Conservation (phyloP, 1,140 invertebrate genomes). For the Magallana ariakensis region DNA sequence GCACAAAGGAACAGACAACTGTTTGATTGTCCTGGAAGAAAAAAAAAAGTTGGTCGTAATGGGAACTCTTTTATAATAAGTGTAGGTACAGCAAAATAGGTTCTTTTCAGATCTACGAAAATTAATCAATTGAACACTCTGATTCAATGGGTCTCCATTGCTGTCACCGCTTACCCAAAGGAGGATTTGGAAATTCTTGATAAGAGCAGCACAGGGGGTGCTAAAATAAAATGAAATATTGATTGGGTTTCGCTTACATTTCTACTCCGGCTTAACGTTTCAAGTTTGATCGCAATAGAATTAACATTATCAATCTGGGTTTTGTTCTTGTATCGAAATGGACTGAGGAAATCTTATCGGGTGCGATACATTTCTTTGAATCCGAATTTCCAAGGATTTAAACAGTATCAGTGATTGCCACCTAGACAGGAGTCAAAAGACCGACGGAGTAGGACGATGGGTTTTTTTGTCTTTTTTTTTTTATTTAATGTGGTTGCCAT, state of each 20-base stretch:
- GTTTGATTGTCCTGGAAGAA: background rate
- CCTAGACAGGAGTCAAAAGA: conserved; percentile 6
- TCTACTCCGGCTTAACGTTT: conserved; percentile 25
- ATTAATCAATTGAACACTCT: conserved; percentile 31
- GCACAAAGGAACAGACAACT: background rate
- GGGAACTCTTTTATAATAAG: background rate
- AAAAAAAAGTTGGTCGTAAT: background rate
- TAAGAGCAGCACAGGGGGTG: conserved; percentile 32
- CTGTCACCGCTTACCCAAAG: background rate
- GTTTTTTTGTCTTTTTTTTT: background rate
- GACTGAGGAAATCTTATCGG: conserved; percentile 17
- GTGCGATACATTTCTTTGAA: conserved; percentile 23
- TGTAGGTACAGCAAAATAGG: background rate
- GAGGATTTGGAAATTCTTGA: conserved; percentile 27
- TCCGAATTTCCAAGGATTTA: conserved; percentile 22
- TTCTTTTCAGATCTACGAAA: conserved; percentile 25
- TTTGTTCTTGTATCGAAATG: conserved; percentile 31
- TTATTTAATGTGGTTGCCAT: background rate
- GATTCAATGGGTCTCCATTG: conserved; percentile 4
- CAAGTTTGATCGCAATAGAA: conserved; percentile 35
- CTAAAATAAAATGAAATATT: conserved; percentile 36
- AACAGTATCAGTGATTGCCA: conserved; percentile 16
- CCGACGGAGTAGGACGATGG: background rate
- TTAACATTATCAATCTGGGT: conserved; percentile 31
- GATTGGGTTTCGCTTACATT: conserved; percentile 30